phyloP scores from a whole-genome alignment of 2,888 invertebrate species.

The Spisula solida region DNA sequence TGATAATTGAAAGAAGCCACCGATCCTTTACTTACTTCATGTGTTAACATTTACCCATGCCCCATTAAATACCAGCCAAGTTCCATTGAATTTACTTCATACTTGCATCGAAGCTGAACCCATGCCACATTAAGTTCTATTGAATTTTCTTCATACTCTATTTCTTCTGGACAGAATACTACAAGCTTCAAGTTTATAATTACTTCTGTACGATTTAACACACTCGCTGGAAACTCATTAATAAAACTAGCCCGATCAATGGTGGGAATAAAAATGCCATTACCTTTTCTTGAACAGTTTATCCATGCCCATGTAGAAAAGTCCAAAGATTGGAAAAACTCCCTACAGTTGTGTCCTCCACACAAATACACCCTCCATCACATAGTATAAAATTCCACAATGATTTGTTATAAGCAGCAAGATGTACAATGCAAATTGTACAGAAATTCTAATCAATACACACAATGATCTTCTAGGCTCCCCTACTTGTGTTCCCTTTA shows the following conservation, averaged over 20 bases:
- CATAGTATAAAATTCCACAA: slow-evolving; percentile 21
- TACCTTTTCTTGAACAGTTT: slow-evolving; percentile 24
- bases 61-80: background rate
- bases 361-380: background rate
- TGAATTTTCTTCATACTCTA: too few relatives aligned
- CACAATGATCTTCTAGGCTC: background rate
- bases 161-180: background rate
- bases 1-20: too few relatives aligned
- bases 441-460: slow-evolving; percentile 6
- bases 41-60: background rate
- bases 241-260: background rate
- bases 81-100: slow-evolving; percentile 3
- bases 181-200: background rate
- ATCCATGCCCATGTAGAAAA: slow-evolving; percentile 8
- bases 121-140: too few relatives aligned
- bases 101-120: too few relatives aligned
- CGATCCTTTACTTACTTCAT: too few relatives aligned
- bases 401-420: slow-evolving; percentile 16
- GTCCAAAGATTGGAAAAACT: slow-evolving; percentile 14
- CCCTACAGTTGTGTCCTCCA: background rate
- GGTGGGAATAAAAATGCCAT: background rate
- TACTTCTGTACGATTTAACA: slow-evolving; percentile 12
- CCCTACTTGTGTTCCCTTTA: background rate
- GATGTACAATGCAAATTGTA: background rate
- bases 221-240: background rate